phyloP scores from a whole-genome alignment of 2,797 vertebrate genomes.

The Halcyon leucocephala region DNA sequence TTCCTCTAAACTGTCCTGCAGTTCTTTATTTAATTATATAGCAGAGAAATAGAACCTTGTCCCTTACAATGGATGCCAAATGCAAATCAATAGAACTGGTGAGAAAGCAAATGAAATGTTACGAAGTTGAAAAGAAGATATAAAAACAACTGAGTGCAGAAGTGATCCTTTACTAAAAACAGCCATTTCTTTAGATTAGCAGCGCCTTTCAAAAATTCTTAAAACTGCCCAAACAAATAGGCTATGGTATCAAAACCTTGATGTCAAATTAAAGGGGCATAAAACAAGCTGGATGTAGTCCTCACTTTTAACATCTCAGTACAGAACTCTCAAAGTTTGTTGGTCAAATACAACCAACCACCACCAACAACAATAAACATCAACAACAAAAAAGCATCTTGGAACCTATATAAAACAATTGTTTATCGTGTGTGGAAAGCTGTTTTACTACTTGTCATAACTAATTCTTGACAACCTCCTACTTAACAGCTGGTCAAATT shows the following conservation, averaged over 20 bases:
- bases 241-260: neutral
- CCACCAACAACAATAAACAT: too few species aligned
- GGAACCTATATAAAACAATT: constrained; percentile 5
- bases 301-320: neutral
- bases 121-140: neutral
- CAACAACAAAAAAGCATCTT: neutral
- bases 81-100: neutral
- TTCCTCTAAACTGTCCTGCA: neutral
- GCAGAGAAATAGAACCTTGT: neutral
- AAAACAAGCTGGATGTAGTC: neutral
- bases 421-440: constrained; percentile 32
- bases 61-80: neutral
- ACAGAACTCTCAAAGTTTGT: neutral
- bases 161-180: neutral
- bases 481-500: constrained; percentile 59
- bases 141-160: neutral
- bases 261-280: neutral
- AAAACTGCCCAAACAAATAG: neutral
- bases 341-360: neutral
- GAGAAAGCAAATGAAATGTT: neutral
- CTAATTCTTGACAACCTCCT: constrained; percentile 63
- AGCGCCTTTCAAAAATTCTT: neutral
- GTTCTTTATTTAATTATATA: neutral
- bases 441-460: constrained; percentile 50
- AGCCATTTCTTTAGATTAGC: neutral